A percentile compares a stretch with the other conserved stretches of the same genome.
These are phyloP conservation scores for Anoura caudifer DNA, from an alignment of 2,113 vertebrate genomes.

Conservation along the genomic window DNA sequence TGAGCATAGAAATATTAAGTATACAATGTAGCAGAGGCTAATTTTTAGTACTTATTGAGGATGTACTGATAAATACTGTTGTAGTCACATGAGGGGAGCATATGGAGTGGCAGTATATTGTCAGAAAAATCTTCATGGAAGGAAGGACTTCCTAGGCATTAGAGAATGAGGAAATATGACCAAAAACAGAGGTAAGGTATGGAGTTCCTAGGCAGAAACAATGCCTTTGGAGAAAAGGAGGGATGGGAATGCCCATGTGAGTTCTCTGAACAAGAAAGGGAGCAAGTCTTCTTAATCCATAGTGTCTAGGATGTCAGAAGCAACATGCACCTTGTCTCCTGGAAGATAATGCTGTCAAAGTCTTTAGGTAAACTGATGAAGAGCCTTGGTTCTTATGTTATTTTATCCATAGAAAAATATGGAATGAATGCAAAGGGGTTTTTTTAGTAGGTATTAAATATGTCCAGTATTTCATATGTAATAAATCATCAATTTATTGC, in stretches of 20 bases:
- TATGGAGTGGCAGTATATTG: not conserved
- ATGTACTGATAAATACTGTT: not conserved
- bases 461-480: not conserved
- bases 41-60: not conserved
- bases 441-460: not conserved
- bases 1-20: not conserved
- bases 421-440: not conserved
- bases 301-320: not conserved
- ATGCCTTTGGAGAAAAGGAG: not conserved
- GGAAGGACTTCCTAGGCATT: not conserved
- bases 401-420: not conserved
- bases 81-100: not conserved
- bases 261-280: not conserved
- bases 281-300: not conserved
- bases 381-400: not conserved
- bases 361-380: not conserved
- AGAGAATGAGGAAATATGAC: not conserved
- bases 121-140: not conserved
- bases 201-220: not conserved
- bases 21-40: not conserved
- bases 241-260: not conserved
- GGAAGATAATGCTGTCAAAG: not conserved
- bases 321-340: not conserved
- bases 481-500: not conserved
- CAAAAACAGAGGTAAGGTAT: not conserved